Evolutionary conservation across 1,140 invertebrate species (phyloP), one percentile per base, ranked within the genome.

Genomic region (Acromyrmex heyeri): DNA sequence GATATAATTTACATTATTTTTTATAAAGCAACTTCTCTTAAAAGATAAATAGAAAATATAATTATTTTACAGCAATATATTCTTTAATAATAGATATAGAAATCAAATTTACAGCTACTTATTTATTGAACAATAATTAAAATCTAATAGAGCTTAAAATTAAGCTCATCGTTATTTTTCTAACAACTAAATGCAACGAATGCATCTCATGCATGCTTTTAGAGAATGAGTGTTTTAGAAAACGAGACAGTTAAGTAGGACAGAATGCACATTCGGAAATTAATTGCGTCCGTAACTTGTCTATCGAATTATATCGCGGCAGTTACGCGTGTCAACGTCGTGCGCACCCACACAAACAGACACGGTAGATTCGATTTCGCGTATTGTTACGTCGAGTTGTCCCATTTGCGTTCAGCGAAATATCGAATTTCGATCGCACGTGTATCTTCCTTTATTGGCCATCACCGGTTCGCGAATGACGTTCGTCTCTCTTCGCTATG

Each of bases 371-470:
- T 65, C 72, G 72, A 64, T 85, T 85, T 55, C 34, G 75, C 82
- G 82, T 83, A 83, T 78, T 85, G 82, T 78, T 85, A 64, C 73
- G 61, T 61, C 82, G 82, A 85, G 34, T 85, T 78, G 75, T 85
- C 73, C 82, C 83, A 86, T 88, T 89, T 88, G 62, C 87, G 69
- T 76, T 75, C 38, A 10, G 44, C 83, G 75, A 76, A 89, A 88
- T 86, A 88, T 86, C 88, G 82, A 44, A 85, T 79, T 81, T 86
- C 88, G 64, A 88, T 88, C 72, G 59, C 50, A 67, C 30, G 85
- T 77, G 73, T 85, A 78, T 85, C 82, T 85, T 85, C 21, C 48
- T 85, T 85, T 85, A 85, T 86, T 81, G 77, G 34, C 44, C 77
- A 61, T 61, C 62, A 64, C 55, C n/a, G 44, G 57, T 65, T 38